Conservation (phyloP, 2,797 vertebrate species). For the Acrossocheilus fasciatus region DNA sequence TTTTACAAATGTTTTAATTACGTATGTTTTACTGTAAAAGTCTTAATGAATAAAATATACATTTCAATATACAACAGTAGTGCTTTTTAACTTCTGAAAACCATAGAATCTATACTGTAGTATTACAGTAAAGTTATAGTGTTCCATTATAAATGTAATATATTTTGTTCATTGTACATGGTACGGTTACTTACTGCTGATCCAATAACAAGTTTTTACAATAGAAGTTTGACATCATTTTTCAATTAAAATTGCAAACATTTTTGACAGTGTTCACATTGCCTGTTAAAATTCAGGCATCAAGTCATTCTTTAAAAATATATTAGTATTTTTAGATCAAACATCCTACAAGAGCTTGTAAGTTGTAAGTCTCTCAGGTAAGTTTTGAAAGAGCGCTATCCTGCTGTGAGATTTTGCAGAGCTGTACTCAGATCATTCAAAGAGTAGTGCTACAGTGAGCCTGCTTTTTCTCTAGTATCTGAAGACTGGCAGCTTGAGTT, state of each 20-base stretch:
- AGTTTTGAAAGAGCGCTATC: constrained; percentile 23
- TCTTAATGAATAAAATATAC: neutral
- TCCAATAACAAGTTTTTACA: neutral
- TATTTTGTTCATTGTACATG: neutral
- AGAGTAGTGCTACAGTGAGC: constrained; percentile 16
- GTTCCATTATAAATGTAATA: neutral
- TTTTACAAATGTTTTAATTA: neutral
- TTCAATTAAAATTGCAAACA: too few relatives aligned
- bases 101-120: neutral
- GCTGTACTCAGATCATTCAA: constrained; percentile 29
- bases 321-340: constrained; percentile 17
- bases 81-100: neutral
- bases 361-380: neutral
- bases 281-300: neutral
- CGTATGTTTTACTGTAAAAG: neutral
- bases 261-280: neutral
- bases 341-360: constrained; percentile 12
- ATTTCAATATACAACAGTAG: neutral
- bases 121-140: neutral
- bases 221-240: neutral
- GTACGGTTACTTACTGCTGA: neutral
- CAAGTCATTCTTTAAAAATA: neutral
- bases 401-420: neutral
- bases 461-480: constrained; percentile 21
- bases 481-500: constrained; percentile 22